Conservation (phyloP, 2,797 vertebrate genomes). For the Pagetopsis macropterus region DNA sequence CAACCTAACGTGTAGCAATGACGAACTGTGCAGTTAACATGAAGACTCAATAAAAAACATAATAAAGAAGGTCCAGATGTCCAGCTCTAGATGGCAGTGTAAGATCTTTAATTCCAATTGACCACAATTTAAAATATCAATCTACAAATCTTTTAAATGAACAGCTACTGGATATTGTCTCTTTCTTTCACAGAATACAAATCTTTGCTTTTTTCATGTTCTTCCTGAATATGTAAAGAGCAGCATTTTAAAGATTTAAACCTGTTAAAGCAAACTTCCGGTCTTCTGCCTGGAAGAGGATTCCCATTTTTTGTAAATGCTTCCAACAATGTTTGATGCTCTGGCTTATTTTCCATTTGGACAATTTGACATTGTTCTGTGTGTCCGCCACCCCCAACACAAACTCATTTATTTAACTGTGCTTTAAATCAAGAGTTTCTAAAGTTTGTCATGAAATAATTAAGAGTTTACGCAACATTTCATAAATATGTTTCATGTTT, state of each 20-base stretch:
- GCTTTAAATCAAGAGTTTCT: background rate
- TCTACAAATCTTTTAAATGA: background rate
- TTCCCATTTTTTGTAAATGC: background rate
- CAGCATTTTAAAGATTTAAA: no score
- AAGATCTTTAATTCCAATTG: background rate
- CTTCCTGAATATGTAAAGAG: background rate
- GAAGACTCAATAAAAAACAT: background rate
- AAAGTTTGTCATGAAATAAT: background rate
- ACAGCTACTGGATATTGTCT: background rate
- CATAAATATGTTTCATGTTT: background rate
- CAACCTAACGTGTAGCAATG: background rate
- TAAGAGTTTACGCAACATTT: background rate
- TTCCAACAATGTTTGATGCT: no score
- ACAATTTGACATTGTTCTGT: background rate
- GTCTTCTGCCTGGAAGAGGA: background rate
- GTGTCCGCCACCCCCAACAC: background rate
- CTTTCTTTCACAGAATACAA: background rate
- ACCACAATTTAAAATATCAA: background rate
- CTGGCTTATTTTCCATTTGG: no score
- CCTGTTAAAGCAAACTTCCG: background rate
- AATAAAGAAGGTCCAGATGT: background rate
- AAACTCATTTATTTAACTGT: no score
- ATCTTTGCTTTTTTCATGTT: background rate
- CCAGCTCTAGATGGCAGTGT: constrained; percentile 36
- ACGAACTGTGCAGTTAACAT: background rate